Base-by-base conservation (phyloP, 2,797 vertebrate species). In the Schizothorax lantsangensis region DNA sequence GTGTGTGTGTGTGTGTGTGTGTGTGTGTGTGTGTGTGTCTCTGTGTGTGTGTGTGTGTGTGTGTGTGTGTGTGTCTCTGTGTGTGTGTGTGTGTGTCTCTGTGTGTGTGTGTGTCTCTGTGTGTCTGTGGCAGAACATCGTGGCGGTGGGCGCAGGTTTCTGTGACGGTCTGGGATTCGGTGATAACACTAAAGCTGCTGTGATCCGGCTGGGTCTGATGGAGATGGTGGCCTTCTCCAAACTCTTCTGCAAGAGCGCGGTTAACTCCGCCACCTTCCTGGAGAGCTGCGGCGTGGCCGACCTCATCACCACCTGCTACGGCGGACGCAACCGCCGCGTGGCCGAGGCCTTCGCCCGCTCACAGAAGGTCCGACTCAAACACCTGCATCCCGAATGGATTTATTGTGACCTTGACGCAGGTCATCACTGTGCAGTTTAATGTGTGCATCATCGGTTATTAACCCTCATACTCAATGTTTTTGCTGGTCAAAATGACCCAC, bases 281-380 rank as follows among this genome's bases (percentile, higher is more conserved):
- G 97, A 98, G 79, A 98, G 97, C 93, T 98, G 97, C 0, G 97
- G 97, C 0, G 95, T 98, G 0, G 97, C 97, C 2, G 97, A 98
- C 90, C 96, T 98, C 49, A 96, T 98, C 94, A 97, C 97, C 77
- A 98, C 97, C 90, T 97, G 96, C 93, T 97, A 97, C 0, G 97
- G 97, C 0, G 97, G 96, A 45, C 95, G 97, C 15, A 97, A 97
- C 94, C 96, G 97, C 9, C 95, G 92, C 86, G 96, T 97, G 1
- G 97, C 97, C 0, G 97, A 97, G 91, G 97, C 97, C 73, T 98
- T 97, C 59, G 97, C 91, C 73, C 94, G 19, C 69, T 91, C 94
- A 0, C 90, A 91, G 83, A 98, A 97, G 93, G 97, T 97, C 89
- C 92, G 91, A 52, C 38, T 23, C 14, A n/a, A 10, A 14, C 62